Evolutionary conservation across 2,888 invertebrate genomes (phyloP), one percentile per base, ranked within the genome.

Genomic region (Chymomyza amoena): DNA sequence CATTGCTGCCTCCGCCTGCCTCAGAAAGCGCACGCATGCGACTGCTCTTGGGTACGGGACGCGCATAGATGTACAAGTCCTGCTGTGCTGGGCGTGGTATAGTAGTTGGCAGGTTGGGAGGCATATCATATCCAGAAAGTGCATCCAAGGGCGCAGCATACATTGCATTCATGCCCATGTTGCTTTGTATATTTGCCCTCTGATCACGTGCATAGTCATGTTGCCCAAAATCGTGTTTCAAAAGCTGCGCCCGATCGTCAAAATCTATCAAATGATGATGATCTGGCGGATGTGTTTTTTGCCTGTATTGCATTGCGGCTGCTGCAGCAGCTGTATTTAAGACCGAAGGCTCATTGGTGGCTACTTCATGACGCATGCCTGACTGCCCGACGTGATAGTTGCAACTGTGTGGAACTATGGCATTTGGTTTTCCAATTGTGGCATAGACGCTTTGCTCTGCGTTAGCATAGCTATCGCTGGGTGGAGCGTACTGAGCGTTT

Each of bases 231-330:
- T 90, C 88, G 59, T 89, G 82, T 62, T 85, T 81, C 65, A 80
- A 83, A n/a, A 87, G 73, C 36, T 83, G 79, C 1, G 90, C 89
- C 36, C 89, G 80, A 61, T 91, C 91, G 66, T 91, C 90, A 16
- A 91, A 91, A 72, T 90, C 91, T 45, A 91, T 91, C 4, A 91
- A 70, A 52, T 91, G 90, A 52, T 91, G 90, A 32, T 90, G 88
- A 75, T 91, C 90, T 10, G 87, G 82, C 45, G 86, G 87, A 74
- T 88, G 89, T 7, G 89, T 15, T 25, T 87, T 85, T 75, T 90
- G 90, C 4, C 87, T 80, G 18, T 88, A 88, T 62, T 81, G 83
- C 70, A 78, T 80, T 61, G 73, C 69, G 6, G 77, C 73, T 10
- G 10, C 0, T 16, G 52, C 52, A 13, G 25, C 51, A 16, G 52